Evolutionary conservation across 2,888 invertebrate genomes (phyloP).

Genomic region (Syrphus vitripennis): DNA sequence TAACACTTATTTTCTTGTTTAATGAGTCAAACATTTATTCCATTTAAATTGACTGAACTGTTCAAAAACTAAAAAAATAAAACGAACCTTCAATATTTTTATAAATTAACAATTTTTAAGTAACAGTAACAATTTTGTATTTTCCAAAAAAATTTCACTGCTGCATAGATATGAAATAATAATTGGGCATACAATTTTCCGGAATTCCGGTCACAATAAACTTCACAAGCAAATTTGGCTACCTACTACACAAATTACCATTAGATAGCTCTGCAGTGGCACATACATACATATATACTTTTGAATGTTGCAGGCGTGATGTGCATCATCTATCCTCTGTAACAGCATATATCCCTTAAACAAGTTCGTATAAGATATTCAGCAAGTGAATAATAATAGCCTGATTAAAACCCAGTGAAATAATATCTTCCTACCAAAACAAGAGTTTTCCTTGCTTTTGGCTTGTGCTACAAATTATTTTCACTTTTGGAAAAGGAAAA

Average conservation of each 20-base stretch:
- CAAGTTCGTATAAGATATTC: background rate
- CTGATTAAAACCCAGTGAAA: conserved; percentile 36
- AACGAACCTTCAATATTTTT: too few relatives aligned
- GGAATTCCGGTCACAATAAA: background rate
- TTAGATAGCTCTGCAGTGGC: background rate
- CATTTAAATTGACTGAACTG: too few relatives aligned
- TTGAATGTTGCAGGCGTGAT: background rate
- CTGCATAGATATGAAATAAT: too few relatives aligned
- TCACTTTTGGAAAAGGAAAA: background rate
- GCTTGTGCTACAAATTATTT: background rate
- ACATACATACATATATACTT: background rate
- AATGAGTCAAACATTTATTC: too few relatives aligned
- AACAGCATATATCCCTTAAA: background rate
- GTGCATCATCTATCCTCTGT: background rate
- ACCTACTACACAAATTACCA: too few relatives aligned
- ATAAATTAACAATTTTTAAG: too few relatives aligned
- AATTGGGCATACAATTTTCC: background rate
- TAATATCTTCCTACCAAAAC: background rate
- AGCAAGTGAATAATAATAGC: conserved; percentile 59
- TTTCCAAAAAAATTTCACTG: too few relatives aligned
- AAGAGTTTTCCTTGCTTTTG: background rate
- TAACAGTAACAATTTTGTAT: too few relatives aligned
- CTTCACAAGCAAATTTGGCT: background rate
- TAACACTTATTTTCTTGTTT: too few relatives aligned
- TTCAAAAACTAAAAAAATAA: too few relatives aligned